These are phyloP conservation scores for Stigmatopora argus DNA, from an alignment of 2,113 vertebrate species.

Conservation along the genomic window DNA sequence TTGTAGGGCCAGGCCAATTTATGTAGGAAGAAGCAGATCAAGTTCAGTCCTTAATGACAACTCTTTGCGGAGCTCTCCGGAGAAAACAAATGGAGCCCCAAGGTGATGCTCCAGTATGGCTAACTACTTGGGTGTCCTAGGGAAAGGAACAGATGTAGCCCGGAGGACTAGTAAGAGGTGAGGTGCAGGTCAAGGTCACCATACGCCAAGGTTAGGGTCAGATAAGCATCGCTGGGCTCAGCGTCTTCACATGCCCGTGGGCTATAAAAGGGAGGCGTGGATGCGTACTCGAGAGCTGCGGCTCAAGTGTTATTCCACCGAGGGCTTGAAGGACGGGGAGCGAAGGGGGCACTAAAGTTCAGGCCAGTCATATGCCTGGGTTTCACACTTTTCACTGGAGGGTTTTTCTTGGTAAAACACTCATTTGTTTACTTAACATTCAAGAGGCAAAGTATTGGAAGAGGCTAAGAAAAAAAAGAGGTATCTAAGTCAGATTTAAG, in stretches of 20 bases:
- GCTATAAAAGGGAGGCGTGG: conserved; percentile 59
- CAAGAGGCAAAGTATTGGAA: neutral
- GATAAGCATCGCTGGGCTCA: conserved; percentile 72
- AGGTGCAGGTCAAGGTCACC: conserved; percentile 78
- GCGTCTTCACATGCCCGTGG: conserved; percentile 68
- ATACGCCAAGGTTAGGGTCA: conserved; percentile 81
- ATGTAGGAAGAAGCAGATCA: conserved; percentile 70
- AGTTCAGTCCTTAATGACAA: conserved; percentile 78
- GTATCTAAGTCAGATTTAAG: neutral
- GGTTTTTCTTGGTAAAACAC: conserved; percentile 23
- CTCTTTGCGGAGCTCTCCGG: conserved; percentile 68
- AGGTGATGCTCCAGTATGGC: conserved; percentile 80
- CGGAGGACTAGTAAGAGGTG: conserved; percentile 70
- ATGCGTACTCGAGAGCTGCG: conserved; percentile 54
- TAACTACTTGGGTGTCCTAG: conserved; percentile 75
- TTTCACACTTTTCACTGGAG: conserved; percentile 38
- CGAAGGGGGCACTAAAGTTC: conserved; percentile 46
- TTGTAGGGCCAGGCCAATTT: conserved; percentile 58
- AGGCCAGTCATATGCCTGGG: conserved; percentile 52
- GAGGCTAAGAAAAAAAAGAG: neutral
- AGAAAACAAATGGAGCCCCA: conserved; percentile 80
- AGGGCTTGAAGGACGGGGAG: conserved; percentile 53
- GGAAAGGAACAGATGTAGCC: conserved; percentile 77
- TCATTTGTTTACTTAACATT: conserved; percentile 31
- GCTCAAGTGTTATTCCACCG: conserved; percentile 71